Conservation (phyloP, 2,888 invertebrate species). For the Dolichopus griseipennis region DNA sequence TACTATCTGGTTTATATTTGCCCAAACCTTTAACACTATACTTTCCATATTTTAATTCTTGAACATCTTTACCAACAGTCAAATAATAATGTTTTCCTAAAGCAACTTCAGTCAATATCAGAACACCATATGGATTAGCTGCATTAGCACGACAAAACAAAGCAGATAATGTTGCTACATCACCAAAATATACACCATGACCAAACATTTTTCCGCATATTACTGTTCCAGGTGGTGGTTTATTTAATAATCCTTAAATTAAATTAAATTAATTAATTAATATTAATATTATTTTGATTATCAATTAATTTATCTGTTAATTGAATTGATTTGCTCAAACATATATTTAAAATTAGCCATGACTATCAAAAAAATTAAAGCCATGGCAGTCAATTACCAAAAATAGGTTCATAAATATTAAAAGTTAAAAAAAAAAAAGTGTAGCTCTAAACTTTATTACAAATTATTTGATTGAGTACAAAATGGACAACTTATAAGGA, state of each 20-base stretch:
- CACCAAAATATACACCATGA: conserved; percentile 77
- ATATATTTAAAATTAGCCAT: no score
- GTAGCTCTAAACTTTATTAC: no score
- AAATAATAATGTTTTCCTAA: conserved; percentile 78
- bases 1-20: conserved; percentile 68
- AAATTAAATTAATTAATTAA: no score
- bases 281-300: no score
- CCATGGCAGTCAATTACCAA: no score
- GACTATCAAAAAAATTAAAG: no score
- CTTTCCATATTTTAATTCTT: conserved; percentile 63
- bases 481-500: no score
- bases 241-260: neutral
- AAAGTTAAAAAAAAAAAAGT: no score
- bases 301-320: no score
- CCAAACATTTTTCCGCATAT: conserved; percentile 89
- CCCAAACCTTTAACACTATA: conserved; percentile 83
- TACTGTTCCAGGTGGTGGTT: conserved; percentile 85
- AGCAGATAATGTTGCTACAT: conserved; percentile 43
- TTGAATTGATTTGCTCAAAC: no score
- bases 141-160: conserved; percentile 76
- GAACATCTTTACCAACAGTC: conserved; percentile 56
- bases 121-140: conserved; percentile 57
- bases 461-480: no score
- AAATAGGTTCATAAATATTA: no score
- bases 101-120: conserved; percentile 59